Conservation (phyloP, 2,113 vertebrate species). For the Pampusana beccarii region DNA sequence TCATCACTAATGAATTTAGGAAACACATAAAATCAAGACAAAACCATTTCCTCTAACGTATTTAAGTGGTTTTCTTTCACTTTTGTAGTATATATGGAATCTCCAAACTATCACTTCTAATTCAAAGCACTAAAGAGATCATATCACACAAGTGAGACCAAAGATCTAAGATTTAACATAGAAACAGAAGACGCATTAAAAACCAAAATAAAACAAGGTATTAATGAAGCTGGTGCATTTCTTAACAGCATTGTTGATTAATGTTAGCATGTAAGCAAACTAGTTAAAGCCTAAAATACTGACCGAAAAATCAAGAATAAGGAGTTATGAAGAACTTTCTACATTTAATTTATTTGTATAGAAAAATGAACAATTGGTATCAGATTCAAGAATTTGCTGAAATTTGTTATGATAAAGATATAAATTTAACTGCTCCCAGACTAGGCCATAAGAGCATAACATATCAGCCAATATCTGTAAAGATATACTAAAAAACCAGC, state of each 20-base stretch:
- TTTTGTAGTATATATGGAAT: not conserved
- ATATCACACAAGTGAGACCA: not conserved
- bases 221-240: not conserved
- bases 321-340: not conserved
- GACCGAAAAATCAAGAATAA: not conserved
- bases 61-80: not conserved
- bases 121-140: not conserved
- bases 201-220: not conserved
- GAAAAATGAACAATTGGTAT: not conserved
- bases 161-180: not conserved
- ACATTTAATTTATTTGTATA: not conserved
- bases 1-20: not conserved
- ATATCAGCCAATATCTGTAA: not conserved
- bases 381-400: not conserved
- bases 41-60: not conserved
- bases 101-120: not conserved
- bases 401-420: not conserved
- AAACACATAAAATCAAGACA: not conserved
- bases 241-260: not conserved
- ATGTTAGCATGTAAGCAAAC: not conserved
- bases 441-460: not conserved
- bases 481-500: not conserved
- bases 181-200: not conserved
- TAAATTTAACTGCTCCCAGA: not conserved
- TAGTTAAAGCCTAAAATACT: not conserved